Percentiles rank a stretch among this genome's conserved stretches.
phyloP scores from a whole-genome alignment of 2,113 vertebrate genomes.

The Chitala chitala region DNA sequence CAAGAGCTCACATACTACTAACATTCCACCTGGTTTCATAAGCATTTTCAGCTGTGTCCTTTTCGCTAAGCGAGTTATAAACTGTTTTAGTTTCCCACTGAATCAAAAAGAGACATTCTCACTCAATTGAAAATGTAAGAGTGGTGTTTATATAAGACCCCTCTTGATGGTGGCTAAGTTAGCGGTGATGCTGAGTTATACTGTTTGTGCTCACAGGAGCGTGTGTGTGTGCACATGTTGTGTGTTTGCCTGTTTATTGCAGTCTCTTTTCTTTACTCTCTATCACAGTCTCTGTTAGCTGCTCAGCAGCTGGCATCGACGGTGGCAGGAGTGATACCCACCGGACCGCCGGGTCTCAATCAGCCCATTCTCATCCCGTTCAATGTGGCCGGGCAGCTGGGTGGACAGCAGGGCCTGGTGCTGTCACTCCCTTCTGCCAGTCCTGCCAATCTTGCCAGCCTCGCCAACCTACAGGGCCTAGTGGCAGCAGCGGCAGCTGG shows the following conservation, averaged over 20 bases:
- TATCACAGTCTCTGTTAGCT: conserved; percentile 82
- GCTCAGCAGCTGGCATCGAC: conserved; percentile 92
- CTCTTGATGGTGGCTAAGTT: too few species aligned
- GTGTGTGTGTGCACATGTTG: not conserved
- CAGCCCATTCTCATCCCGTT: conserved; percentile 98
- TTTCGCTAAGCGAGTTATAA: too few species aligned
- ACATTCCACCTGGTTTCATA: too few species aligned
- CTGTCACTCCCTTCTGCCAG: conserved; percentile 92
- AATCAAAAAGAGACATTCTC: too few species aligned
- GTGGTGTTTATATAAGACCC: too few species aligned
- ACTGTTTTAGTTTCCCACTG: too few species aligned
- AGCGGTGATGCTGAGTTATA: not conserved
- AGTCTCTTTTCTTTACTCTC: conserved; percentile 15
- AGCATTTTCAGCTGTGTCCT: too few species aligned
- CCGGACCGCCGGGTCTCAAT: conserved; percentile 81
- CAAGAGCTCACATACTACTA: too few species aligned
- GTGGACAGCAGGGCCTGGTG: conserved; percentile 94
- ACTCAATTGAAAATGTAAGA: too few species aligned
- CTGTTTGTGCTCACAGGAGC: not conserved
- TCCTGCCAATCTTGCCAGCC: conserved; percentile 60
- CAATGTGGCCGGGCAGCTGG: conserved; percentile 91
- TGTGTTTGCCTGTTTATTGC: conserved; percentile 24
- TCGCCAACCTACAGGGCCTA: conserved; percentile 77
- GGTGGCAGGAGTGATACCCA: conserved; percentile 90
- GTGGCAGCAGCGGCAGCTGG: conserved; percentile 96